A percentile compares a stretch with the other conserved stretches of the same genome.
Evolutionary conservation across 2,113 vertebrate species (phyloP).

Genomic region (Protobothrops mucrosquamatus): DNA sequence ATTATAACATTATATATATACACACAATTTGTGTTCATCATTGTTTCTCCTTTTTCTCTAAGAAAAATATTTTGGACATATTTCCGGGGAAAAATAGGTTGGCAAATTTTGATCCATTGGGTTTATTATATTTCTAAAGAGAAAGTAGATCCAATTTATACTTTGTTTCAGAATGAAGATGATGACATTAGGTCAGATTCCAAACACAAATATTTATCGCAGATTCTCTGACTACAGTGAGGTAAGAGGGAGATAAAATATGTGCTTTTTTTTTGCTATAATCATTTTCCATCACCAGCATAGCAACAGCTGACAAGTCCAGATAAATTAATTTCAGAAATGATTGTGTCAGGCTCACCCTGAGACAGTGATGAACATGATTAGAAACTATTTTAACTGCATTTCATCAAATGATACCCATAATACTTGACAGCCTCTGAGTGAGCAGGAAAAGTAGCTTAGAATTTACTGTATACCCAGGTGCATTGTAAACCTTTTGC

Average conservation of each 20-base stretch:
- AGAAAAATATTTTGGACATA: neutral
- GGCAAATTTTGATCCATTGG: conserved; percentile 10
- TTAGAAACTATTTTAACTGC: neutral
- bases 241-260: conserved; percentile 47
- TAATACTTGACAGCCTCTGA: neutral
- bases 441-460: neutral
- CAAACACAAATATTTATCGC: conserved; percentile 70
- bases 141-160: conserved; percentile 33
- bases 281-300: neutral
- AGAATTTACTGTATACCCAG: neutral
- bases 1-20: neutral
- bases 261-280: conserved; percentile 17
- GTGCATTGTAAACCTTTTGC: neutral
- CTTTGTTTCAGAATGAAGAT: conserved; percentile 66
- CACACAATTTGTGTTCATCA: neutral
- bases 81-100: neutral
- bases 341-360: neutral
- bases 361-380: neutral
- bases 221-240: conserved; percentile 54
- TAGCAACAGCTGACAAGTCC: neutral
- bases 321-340: conserved; percentile 11
- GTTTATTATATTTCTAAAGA: conserved; percentile 10
- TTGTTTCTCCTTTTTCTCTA: neutral
- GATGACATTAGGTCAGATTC: conserved; percentile 66
- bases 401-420: neutral